Evolutionary conservation across 2,888 invertebrate genomes (phyloP).

Genomic region (Eristalinus sepulchralis): DNA sequence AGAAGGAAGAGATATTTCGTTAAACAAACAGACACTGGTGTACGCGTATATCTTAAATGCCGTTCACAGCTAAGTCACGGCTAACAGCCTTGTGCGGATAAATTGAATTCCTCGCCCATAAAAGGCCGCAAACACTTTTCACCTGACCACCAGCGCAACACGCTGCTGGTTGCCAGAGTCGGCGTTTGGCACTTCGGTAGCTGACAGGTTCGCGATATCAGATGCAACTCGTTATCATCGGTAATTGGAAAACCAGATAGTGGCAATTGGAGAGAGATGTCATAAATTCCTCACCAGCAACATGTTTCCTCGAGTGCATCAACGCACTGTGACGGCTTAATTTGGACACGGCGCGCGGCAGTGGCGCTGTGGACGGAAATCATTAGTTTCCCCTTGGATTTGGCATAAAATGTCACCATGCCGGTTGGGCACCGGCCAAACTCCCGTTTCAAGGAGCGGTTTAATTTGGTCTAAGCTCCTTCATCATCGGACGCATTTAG

Average conservation of each 20-base stretch:
- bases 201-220: constrained; percentile 7
- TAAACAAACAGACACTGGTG: constrained; percentile 40
- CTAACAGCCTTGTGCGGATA: constrained; percentile 40
- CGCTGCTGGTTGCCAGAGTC: constrained; percentile 37
- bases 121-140: constrained; percentile 30
- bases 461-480: constrained; percentile 24
- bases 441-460: constrained; percentile 8
- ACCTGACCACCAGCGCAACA: constrained; percentile 46
- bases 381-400: constrained; percentile 12
- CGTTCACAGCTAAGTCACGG: constrained; percentile 16
- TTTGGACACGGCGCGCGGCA: constrained; percentile 31
- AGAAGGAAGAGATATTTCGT: constrained; percentile 40
- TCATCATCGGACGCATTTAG: constrained; percentile 49
- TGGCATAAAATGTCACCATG: constrained; percentile 18
- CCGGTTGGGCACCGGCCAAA: not conserved
- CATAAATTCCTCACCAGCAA: constrained; percentile 36
- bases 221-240: constrained; percentile 23
- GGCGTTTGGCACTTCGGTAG: not conserved
- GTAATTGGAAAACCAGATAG: constrained; percentile 41
- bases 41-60: constrained; percentile 1
- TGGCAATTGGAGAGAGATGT: not conserved
- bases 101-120: constrained; percentile 49
- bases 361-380: constrained; percentile 41
- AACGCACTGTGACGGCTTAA: constrained; percentile 15
- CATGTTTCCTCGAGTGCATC: not conserved